Evolutionary conservation across 2,113 vertebrate genomes (phyloP).

Genomic region (Oenanthe melanoleuca): DNA sequence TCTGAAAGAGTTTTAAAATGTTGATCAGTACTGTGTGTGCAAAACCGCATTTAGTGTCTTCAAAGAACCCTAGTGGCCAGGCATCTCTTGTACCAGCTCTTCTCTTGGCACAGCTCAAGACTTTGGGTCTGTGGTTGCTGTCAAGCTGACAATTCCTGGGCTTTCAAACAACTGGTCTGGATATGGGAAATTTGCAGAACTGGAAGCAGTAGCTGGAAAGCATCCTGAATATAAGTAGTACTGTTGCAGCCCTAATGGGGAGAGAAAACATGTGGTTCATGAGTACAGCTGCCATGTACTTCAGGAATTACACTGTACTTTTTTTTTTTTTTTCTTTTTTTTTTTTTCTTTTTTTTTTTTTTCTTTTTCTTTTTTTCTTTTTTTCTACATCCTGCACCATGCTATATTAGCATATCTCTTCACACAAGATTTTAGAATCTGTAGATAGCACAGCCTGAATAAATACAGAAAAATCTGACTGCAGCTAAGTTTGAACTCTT

Average conservation of each 20-base stretch:
- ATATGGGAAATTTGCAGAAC: slow-evolving; percentile 91
- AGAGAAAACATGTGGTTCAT: background rate
- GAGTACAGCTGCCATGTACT: background rate
- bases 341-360: too few species aligned
- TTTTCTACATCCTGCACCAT: background rate
- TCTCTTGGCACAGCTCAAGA: background rate
- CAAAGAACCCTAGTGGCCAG: background rate
- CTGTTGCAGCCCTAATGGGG: slow-evolving; percentile 88
- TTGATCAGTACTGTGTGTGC: slow-evolving; percentile 58
- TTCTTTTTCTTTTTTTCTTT: background rate
- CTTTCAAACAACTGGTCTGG: slow-evolving; percentile 71
- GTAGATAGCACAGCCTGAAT: background rate
- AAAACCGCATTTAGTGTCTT: slow-evolving; percentile 67
- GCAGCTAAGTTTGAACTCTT: background rate
- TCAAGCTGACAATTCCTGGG: background rate
- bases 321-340: background rate
- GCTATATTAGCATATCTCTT: background rate
- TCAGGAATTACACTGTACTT: background rate
- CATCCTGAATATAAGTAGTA: slow-evolving; percentile 89
- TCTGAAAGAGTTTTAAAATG: slow-evolving; percentile 5
- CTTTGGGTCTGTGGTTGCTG: background rate
- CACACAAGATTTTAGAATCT: background rate
- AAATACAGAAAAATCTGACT: background rate
- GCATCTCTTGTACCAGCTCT: background rate
- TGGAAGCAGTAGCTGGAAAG: slow-evolving; percentile 92